These are phyloP conservation scores for Hylia prasina DNA, from an alignment of 2,113 vertebrate genomes.

Conservation along the genomic window DNA sequence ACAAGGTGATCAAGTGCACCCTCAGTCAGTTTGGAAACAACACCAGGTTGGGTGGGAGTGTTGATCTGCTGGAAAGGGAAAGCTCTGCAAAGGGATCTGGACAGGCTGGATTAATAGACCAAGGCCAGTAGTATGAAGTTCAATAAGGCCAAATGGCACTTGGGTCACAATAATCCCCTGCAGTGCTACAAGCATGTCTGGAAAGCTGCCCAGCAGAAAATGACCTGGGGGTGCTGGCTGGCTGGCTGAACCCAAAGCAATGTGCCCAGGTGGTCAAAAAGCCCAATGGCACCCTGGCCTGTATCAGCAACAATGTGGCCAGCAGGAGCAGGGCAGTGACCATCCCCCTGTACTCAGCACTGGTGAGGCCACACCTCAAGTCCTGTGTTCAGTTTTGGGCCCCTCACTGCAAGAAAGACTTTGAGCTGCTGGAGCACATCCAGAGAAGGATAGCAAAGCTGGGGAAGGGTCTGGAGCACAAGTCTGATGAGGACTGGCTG, in stretches of 20 bases:
- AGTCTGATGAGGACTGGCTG: neutral
- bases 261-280: neutral
- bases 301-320: neutral
- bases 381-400: neutral
- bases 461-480: neutral
- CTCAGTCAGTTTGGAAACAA: neutral
- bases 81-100: neutral
- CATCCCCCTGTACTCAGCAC: rapidly evolving
- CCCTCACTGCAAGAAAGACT: neutral
- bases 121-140: neutral
- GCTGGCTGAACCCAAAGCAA: neutral
- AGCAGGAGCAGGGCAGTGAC: neutral
- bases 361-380: neutral
- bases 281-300: neutral
- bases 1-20: neutral
- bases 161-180: neutral
- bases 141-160: neutral
- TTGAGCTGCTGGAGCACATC: neutral
- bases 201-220: neutral
- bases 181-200: neutral
- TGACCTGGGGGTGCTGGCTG: neutral
- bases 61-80: neutral
- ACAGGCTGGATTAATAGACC: neutral
- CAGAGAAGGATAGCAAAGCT: neutral
- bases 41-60: neutral